These are phyloP conservation scores for Ridgeia piscesae DNA, from an alignment of 1,140 invertebrate species.

Conservation along the genomic window DNA sequence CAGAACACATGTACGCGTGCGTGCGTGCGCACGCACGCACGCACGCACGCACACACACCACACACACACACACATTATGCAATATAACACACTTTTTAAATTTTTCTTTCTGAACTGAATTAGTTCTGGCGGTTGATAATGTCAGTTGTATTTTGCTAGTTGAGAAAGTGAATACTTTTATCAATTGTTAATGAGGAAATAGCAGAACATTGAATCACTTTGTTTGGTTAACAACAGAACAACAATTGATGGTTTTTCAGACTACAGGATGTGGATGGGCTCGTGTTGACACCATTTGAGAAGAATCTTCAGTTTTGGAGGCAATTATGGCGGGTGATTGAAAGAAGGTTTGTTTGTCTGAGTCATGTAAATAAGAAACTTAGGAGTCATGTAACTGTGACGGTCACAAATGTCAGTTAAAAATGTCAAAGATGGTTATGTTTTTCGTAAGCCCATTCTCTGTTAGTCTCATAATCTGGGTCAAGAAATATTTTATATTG, in stretches of 20 bases:
- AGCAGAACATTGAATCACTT: neutral
- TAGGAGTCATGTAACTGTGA: neutral
- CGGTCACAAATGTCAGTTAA: neutral
- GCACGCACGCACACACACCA: no score
- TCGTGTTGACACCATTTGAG: constrained; percentile 94
- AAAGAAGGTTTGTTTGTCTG: constrained; percentile 67
- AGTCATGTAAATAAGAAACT: neutral
- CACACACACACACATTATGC: no score
- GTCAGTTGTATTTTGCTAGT: neutral
- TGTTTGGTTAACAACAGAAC: neutral
- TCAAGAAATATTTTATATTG: neutral
- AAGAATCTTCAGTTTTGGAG: constrained; percentile 98
- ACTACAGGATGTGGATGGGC: constrained; percentile 77
- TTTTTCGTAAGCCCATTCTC: constrained; percentile 10
- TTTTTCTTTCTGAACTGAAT: neutral
- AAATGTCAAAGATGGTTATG: neutral
- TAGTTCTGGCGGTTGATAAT: neutral
- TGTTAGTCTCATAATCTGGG: neutral
- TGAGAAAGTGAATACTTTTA: neutral
- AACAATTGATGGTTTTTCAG: constrained; percentile 34
- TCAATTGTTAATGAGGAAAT: neutral
- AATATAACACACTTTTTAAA: neutral
- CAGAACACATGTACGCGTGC: no score
- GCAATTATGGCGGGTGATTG: constrained; percentile 96
- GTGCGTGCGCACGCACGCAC: no score